Conservation (phyloP, 2,797 vertebrate species). For the Phoebastria nigripes region DNA sequence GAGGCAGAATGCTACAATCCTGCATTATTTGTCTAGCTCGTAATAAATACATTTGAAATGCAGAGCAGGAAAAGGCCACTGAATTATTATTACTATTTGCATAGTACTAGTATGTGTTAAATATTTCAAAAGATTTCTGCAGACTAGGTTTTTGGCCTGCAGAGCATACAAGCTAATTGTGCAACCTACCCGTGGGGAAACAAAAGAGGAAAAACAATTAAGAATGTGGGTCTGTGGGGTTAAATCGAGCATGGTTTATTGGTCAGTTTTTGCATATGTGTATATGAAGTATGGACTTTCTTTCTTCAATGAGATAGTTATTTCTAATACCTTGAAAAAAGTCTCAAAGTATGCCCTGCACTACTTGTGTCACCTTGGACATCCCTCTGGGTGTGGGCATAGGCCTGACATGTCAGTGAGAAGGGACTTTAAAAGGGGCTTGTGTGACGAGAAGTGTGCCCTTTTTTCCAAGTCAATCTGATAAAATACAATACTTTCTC, state of each 20-base stretch:
- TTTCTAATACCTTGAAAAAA: background rate
- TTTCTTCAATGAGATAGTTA: background rate
- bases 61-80: background rate
- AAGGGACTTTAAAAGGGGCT: background rate
- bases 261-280: background rate
- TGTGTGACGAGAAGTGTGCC: background rate
- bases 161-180: background rate
- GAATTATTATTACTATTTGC: slow-evolving; percentile 24
- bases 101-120: background rate
- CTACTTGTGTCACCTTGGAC: background rate
- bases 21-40: background rate
- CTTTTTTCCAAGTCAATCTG: background rate
- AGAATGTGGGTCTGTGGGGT: background rate
- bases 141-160: background rate
- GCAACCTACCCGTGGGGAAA: background rate
- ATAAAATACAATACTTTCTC: background rate
- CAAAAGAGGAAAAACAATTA: background rate
- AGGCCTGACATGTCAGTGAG: background rate
- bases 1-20: background rate
- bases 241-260: background rate
- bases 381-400: background rate
- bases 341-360: background rate
- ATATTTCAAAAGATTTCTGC: slow-evolving; percentile 18
- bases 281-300: background rate
- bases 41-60: background rate